Conservation (phyloP, 2,888 invertebrate genomes). For the Galeruca laticollis region DNA sequence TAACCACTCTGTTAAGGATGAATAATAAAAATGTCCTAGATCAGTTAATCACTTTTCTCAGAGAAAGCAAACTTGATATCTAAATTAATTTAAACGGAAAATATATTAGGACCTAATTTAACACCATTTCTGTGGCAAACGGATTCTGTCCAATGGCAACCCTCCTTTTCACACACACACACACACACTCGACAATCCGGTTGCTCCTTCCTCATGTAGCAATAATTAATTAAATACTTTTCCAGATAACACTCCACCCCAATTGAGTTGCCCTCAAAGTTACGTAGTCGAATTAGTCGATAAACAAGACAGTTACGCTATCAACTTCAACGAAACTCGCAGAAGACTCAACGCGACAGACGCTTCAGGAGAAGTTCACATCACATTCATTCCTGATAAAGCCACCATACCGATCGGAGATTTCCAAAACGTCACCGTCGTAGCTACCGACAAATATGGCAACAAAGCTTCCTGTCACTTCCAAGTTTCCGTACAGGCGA, state of each 20-base stretch:
- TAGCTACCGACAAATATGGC: conserved; percentile 87
- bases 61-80: too few relatives aligned
- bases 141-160: too few relatives aligned
- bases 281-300: conserved; percentile 93
- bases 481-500: conserved; percentile 93
- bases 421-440: conserved; percentile 92
- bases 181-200: too few relatives aligned
- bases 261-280: conserved; percentile 91
- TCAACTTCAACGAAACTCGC: conserved; percentile 92
- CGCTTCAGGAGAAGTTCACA: conserved; percentile 86
- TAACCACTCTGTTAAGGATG: too few relatives aligned
- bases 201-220: too few relatives aligned
- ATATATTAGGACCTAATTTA: too few relatives aligned
- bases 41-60: too few relatives aligned
- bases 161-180: too few relatives aligned
- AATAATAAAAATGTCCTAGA: too few relatives aligned
- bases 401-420: conserved; percentile 88
- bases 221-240: too few relatives aligned
- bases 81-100: too few relatives aligned
- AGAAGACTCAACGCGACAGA: conserved; percentile 87
- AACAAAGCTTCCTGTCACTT: conserved; percentile 92
- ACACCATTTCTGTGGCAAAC: too few relatives aligned
- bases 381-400: conserved; percentile 86
- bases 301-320: conserved; percentile 88
- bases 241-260: conserved; percentile 88